Percentiles rank a stretch among this genome's conserved stretches.
Evolutionary conservation across 2,888 invertebrate genomes (phyloP).

Genomic region (Drosophila longiperda): DNA sequence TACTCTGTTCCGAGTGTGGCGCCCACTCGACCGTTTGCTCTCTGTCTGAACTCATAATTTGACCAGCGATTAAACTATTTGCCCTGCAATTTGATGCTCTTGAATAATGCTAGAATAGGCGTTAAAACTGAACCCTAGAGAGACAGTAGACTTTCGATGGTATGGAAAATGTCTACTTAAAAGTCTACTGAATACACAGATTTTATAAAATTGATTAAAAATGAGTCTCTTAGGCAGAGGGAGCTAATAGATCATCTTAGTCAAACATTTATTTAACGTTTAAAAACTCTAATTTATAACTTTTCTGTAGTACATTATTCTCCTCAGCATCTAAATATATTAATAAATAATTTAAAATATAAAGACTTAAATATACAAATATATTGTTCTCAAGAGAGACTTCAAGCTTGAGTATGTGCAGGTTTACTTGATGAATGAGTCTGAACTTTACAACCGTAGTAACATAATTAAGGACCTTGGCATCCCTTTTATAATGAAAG

Average conservation of each 20-base stretch:
- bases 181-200: neutral
- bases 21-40: constrained; percentile 28
- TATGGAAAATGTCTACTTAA: neutral
- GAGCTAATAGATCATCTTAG: neutral
- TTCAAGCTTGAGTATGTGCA: neutral
- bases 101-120: neutral
- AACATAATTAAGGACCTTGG: neutral
- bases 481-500: neutral
- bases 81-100: constrained; percentile 50
- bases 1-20: constrained; percentile 17
- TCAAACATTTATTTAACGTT: neutral
- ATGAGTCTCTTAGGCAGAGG: neutral
- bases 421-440: neutral
- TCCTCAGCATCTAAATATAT: neutral
- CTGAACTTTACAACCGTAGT: neutral
- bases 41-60: constrained; percentile 51
- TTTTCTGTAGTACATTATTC: neutral
- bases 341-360: neutral
- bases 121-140: constrained; percentile 28
- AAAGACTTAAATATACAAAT: neutral
- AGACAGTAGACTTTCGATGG: too few species aligned
- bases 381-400: too few species aligned
- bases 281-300: neutral
- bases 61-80: constrained; percentile 62
- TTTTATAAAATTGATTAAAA: neutral